phyloP scores from a whole-genome alignment of 64 coral and sea anemone species.

The Acropora tenuis region DNA sequence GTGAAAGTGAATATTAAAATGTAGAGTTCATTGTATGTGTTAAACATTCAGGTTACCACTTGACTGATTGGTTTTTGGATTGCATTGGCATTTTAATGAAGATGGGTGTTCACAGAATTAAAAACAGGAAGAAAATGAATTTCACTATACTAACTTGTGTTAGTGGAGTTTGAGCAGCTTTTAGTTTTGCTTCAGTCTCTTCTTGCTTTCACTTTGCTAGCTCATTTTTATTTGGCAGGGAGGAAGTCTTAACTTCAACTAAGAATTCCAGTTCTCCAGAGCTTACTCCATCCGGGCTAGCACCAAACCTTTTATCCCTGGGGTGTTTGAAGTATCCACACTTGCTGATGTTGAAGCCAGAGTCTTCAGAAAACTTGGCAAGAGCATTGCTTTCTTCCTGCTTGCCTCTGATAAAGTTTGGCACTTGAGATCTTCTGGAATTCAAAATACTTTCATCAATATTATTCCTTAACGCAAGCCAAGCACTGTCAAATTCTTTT shows the following conservation, averaged over 20 bases:
- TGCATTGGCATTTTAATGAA: not conserved
- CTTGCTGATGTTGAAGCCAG: conserved; percentile 39
- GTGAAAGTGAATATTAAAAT: conserved; percentile 44
- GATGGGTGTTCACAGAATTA: conserved; percentile 2
- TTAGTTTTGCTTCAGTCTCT: conserved; percentile 49
- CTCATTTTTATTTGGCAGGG: conserved; percentile 62
- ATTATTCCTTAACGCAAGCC: conserved; percentile 66
- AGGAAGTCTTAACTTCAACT: conserved; percentile 73
- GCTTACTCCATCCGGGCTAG: conserved; percentile 74
- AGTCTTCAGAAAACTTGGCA: conserved; percentile 56
- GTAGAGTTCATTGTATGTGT: not conserved
- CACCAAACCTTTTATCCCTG: conserved; percentile 67
- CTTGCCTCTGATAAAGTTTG: conserved; percentile 82
- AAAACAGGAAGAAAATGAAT: not conserved
- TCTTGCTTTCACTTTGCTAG: conserved; percentile 71
- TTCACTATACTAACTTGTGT: conserved; percentile 33
- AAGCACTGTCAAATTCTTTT: conserved; percentile 12
- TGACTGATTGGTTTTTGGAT: not conserved
- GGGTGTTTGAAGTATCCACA: conserved; percentile 81
- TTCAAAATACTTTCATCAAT: conserved; percentile 63
- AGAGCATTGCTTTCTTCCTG: conserved; percentile 73
- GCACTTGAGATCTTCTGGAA: conserved; percentile 61
- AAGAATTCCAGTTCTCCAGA: conserved; percentile 56
- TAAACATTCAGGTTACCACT: not conserved
- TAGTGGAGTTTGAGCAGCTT: conserved; percentile 51